A percentile compares a stretch with the other conserved stretches of the same genome.
Evolutionary conservation across 2,797 vertebrate genomes (phyloP).

Genomic region (Allobates femoralis): DNA sequence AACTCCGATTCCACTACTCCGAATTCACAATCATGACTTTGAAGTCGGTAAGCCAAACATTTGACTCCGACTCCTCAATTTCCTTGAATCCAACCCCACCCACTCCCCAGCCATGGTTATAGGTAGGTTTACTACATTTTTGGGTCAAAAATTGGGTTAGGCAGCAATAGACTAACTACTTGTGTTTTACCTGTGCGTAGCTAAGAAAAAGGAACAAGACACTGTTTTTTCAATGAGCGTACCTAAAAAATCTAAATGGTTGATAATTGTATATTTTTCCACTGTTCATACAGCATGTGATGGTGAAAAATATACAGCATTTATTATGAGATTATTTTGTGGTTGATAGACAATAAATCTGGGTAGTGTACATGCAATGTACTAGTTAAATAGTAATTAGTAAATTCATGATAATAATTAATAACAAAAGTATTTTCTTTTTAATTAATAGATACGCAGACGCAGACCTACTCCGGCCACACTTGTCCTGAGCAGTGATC

Average conservation of each 20-base stretch:
- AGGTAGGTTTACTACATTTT: no score
- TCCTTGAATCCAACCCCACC: no score
- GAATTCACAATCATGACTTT: no score
- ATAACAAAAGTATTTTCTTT: neutral
- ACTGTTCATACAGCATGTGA: neutral
- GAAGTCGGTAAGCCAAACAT: no score
- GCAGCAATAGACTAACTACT: neutral
- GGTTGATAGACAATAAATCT: no score
- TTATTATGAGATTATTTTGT: neutral
- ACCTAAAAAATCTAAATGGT: no score
- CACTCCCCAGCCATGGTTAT: no score
- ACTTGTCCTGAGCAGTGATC: slow-evolving; percentile 91
- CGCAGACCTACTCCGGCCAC: slow-evolving; percentile 91
- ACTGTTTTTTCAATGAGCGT: no score
- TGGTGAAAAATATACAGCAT: neutral
- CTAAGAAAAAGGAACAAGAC: neutral
- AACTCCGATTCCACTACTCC: no score
- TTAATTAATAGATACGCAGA: slow-evolving; percentile 42
- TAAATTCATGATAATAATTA: neutral
- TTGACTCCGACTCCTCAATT: no score
- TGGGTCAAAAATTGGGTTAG: neutral
- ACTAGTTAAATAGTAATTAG: neutral
- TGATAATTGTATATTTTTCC: neutral
- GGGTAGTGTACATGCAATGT: no score
- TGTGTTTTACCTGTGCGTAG: neutral